Conservation (phyloP, 2,797 vertebrate species). For the Pseudocheirus occidentalis region DNA sequence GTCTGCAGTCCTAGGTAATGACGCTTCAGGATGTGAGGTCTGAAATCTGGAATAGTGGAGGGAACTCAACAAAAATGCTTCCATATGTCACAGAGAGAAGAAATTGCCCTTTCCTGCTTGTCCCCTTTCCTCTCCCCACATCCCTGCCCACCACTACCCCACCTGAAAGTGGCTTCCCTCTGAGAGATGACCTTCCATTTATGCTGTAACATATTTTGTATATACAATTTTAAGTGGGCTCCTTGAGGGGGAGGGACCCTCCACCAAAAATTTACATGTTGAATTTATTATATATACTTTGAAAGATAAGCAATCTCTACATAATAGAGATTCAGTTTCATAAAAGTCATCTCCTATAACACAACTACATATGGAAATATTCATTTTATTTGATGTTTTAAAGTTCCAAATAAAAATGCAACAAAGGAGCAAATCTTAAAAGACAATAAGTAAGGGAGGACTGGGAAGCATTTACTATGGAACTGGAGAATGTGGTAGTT, state of each 20-base stretch:
- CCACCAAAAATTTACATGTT: not conserved
- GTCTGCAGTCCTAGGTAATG: not conserved
- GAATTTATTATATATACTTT: not conserved
- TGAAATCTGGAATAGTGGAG: conserved; percentile 17
- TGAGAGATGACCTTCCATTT: not conserved
- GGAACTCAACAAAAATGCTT: not conserved
- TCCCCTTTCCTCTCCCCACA: not conserved
- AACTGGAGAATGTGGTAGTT: not conserved
- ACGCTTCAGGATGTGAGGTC: not conserved
- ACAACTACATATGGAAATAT: not conserved
- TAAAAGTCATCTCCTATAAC: not conserved
- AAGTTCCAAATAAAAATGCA: not conserved
- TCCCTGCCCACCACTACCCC: not conserved
- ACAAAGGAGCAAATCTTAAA: not conserved
- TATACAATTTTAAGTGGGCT: not conserved
- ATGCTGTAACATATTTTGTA: not conserved
- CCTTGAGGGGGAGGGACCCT: not conserved
- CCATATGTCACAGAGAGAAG: not conserved
- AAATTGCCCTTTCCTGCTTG: not conserved
- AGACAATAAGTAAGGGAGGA: not conserved
- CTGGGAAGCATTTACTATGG: not conserved
- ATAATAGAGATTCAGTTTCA: not conserved
- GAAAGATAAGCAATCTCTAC: not conserved
- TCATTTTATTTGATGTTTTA: not conserved
- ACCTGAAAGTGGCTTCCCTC: not conserved